Percentiles rank a stretch among this genome's conserved stretches.
These are phyloP conservation scores for Melanargia galathea DNA, from an alignment of 2,888 invertebrate species.

Conservation along the genomic window DNA sequence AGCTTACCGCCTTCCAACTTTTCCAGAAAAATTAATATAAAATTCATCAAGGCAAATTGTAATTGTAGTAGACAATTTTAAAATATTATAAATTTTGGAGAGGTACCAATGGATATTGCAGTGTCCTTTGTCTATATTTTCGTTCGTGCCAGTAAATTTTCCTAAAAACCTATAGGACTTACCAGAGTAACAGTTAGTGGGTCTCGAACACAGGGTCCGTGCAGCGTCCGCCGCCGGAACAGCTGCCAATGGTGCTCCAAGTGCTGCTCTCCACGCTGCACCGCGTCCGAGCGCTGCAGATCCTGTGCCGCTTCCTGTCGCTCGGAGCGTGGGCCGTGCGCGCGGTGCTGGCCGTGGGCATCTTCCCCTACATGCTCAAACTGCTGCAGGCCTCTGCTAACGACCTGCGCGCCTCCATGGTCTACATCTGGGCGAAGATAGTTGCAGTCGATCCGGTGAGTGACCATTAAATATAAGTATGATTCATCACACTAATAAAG, in stretches of 20 bases:
- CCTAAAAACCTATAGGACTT: too few relatives aligned
- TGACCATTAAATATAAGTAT: not conserved
- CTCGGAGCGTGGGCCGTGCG: conserved; percentile 95
- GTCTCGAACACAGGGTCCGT: not conserved
- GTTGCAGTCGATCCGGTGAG: conserved; percentile 96
- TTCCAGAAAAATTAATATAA: too few relatives aligned
- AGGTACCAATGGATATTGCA: too few relatives aligned
- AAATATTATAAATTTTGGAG: too few relatives aligned
- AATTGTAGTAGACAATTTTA: too few relatives aligned
- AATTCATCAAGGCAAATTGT: too few relatives aligned
- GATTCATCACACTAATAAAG: not conserved
- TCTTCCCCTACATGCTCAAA: conserved; percentile 99
- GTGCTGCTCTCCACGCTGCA: conserved; percentile 89
- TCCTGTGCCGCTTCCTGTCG: conserved; percentile 96
- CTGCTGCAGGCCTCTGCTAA: conserved; percentile 96
- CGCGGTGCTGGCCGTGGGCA: conserved; percentile 97
- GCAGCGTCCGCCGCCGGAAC: conserved; percentile 87
- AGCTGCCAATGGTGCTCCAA: conserved; percentile 98
- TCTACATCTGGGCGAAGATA: conserved; percentile 99
- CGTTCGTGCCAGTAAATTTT: too few relatives aligned
- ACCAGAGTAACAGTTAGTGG: not conserved
- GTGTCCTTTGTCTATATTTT: too few relatives aligned
- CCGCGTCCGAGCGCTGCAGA: conserved; percentile 95
- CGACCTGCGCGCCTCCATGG: conserved; percentile 95
- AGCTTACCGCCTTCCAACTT: too few relatives aligned